These are phyloP conservation scores for Silurus meridionalis DNA, from an alignment of 2,113 vertebrate species.

Conservation along the genomic window DNA sequence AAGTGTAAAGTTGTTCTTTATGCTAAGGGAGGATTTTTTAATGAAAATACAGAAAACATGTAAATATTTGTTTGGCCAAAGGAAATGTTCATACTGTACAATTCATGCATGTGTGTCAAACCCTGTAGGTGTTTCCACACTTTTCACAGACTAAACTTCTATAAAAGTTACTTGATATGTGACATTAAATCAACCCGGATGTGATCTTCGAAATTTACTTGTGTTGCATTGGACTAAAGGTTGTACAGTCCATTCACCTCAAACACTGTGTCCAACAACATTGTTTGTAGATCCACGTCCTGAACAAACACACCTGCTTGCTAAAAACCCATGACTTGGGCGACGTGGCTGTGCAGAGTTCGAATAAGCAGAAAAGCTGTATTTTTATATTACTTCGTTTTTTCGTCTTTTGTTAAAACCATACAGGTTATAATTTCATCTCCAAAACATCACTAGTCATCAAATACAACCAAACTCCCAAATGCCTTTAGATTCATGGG, in stretches of 20 bases:
- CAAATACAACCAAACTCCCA: too few species aligned
- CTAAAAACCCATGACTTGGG: conserved; percentile 7
- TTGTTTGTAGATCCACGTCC: conserved; percentile 27
- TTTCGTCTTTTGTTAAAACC: neutral
- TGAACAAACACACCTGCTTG: conserved; percentile 30
- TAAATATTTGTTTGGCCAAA: too few species aligned
- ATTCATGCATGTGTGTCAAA: too few species aligned
- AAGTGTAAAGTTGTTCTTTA: too few species aligned
- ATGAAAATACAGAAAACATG: too few species aligned
- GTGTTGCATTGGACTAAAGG: neutral
- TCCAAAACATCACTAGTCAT: neutral
- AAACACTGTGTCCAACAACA: conserved; percentile 1
- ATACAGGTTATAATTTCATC: neutral
- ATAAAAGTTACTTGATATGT: neutral
- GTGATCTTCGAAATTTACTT: neutral
- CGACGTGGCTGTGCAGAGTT: conserved; percentile 22
- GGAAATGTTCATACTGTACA: too few species aligned
- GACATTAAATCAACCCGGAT: neutral
- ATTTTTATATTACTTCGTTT: too few species aligned
- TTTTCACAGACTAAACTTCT: too few species aligned
- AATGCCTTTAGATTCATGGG: conserved; percentile 3
- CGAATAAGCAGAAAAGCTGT: too few species aligned
- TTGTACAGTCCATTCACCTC: conserved; percentile 13
- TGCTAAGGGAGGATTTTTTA: too few species aligned
- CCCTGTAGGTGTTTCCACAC: too few species aligned